Evolutionary conservation across 2,797 vertebrate genomes (phyloP).

Genomic region (Nyctalus aviator): DNA sequence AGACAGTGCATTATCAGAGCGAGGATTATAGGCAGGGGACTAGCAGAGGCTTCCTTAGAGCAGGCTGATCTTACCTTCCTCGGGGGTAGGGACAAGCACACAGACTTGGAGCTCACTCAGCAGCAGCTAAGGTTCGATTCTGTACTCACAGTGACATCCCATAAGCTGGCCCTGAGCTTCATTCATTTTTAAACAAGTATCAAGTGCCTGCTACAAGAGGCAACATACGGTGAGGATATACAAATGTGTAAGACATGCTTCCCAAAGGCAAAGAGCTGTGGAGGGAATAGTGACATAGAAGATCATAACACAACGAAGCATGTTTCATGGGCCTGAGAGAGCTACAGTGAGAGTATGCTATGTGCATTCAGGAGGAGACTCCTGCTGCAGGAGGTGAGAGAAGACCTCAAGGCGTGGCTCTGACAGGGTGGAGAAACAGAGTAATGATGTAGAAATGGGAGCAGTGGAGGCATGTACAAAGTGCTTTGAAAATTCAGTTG

Average conservation of each 20-base stretch:
- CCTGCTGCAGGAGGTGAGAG: neutral
- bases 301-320: neutral
- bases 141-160: neutral
- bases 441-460: neutral
- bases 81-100: neutral
- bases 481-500: neutral
- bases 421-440: neutral
- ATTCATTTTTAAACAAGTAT: slow-evolving; percentile 72
- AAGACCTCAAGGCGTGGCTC: neutral
- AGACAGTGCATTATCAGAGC: neutral
- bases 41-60: neutral
- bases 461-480: neutral
- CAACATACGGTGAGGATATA: neutral
- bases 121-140: slow-evolving; percentile 27
- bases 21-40: neutral
- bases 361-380: neutral
- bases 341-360: neutral
- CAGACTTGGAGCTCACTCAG: neutral
- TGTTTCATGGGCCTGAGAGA: neutral
- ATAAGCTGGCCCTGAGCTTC: neutral
- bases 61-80: slow-evolving; percentile 10
- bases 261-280: slow-evolving; percentile 5
- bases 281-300: slow-evolving; percentile 17
- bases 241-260: neutral
- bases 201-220: neutral